These are phyloP conservation scores for Xenus cinereus DNA, from an alignment of 2,113 vertebrate genomes.

Conservation along the genomic window DNA sequence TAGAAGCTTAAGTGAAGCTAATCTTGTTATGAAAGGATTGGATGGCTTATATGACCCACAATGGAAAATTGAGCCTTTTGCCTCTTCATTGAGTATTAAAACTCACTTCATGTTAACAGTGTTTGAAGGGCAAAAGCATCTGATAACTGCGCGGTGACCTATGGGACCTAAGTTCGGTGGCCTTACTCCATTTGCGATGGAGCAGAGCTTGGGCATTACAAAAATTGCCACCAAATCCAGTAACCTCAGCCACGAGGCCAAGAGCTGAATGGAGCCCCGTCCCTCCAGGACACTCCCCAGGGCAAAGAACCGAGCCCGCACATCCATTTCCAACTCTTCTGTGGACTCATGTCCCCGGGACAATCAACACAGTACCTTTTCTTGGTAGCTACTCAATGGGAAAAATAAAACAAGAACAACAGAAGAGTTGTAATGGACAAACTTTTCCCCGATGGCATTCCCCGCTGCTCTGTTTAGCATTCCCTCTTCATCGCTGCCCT, in stretches of 20 bases:
- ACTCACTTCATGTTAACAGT: neutral
- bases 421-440: neutral
- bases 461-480: constrained; percentile 35
- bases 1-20: neutral
- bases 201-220: neutral
- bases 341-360: neutral
- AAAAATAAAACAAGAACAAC: neutral
- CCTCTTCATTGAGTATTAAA: neutral
- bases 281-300: neutral
- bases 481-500: neutral
- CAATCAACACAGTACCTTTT: neutral
- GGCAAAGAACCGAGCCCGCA: rapidly evolving
- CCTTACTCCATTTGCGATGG: neutral
- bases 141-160: neutral
- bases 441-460: neutral
- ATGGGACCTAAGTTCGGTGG: neutral
- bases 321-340: rapidly evolving
- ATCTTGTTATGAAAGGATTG: neutral
- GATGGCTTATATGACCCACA: neutral
- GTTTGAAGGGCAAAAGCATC: neutral
- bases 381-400: neutral
- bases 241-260: neutral
- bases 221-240: neutral
- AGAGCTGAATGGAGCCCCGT: neutral
- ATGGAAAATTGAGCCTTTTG: neutral